Evolutionary conservation across 2,797 vertebrate genomes (phyloP), one percentile per base, ranked within the genome.

Genomic region (Anguilla pacifica): DNA sequence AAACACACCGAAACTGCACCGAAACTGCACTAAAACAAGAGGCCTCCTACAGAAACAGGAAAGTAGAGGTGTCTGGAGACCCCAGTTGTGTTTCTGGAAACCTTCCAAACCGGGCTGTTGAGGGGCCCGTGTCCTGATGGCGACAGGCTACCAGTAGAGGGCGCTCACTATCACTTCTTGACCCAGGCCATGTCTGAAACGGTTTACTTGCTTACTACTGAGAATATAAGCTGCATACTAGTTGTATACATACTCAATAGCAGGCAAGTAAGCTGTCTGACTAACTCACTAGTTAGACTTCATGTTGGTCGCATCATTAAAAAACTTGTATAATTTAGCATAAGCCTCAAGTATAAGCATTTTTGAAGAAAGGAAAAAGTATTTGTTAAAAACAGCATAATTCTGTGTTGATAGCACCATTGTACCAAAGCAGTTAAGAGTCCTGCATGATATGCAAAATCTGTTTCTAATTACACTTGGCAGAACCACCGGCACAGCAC

Each of bases 141-240:
- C 85, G 81, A 67, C 83, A 77, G 88, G 86, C 39, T 0, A 19
- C 92, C 95, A 89, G 89, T 89, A 94, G 95, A 92, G 95, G 95
- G 94, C 92, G 93, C 89, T 86, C 81, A 84, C 89, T 6, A 91
- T 39, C 35, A 84, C 22, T 53, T 74, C 82, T 61, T 51, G 17
- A 82, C 79, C 46, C 7, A 25, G 79, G 3, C 72, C 25, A 7
- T 0, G 39, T 43, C 39, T 43, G 39, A 43, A 43, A 43, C 39
- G 39, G 39, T 43, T 43, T 43, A 43, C 39, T 43, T 43, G 39
- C 39, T 43, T 43, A 43, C 39, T 43, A 43, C 3, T 43, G 39
- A 43, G 39, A 4, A 43, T 43, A 43, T 43, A 43, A 43, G 39
- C 39, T 43, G 39, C 39, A 43, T 43, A 43, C 39, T 43, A 43